Evolutionary conservation across 1,140 invertebrate genomes (phyloP).

Genomic region (Drosophila pruinosa): DNA sequence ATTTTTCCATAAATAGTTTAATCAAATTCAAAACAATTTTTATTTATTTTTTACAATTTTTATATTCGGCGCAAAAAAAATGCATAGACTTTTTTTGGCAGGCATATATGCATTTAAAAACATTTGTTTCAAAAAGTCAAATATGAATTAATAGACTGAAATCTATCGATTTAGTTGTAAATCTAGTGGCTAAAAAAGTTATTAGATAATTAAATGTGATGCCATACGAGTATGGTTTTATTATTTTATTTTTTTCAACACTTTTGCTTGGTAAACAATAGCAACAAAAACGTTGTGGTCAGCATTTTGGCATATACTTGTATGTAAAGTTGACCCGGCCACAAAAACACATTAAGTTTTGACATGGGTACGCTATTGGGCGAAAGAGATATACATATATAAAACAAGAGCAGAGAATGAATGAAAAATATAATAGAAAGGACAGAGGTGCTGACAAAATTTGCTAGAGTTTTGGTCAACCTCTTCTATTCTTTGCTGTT

Average conservation of each 20-base stretch:
- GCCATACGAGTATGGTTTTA: conserved; percentile 6
- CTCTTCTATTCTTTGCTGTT: conserved; percentile 16
- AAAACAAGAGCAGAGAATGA: background rate
- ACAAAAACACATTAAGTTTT: conserved; percentile 63
- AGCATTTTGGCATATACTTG: conserved; percentile 32
- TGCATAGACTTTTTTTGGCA: too few relatives aligned
- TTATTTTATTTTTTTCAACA: conserved; percentile 1
- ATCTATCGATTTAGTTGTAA: background rate
- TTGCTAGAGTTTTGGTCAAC: conserved; percentile 41
- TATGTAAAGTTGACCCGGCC: conserved; percentile 47
- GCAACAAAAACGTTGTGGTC: conserved; percentile 34
- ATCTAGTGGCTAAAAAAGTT: too few relatives aligned
- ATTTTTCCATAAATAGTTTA: too few relatives aligned
- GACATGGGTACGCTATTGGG: conserved; percentile 64
- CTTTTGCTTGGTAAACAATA: conserved; percentile 9
- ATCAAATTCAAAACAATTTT: too few relatives aligned
- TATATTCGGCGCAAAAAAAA: too few relatives aligned
- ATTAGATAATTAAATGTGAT: conserved; percentile 38
- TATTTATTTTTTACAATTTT: too few relatives aligned
- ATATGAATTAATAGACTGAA: background rate
- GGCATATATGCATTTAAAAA: too few relatives aligned
- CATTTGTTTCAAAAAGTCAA: too few relatives aligned
- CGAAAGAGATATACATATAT: conserved; percentile 9
- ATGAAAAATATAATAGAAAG: background rate
- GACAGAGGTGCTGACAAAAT: conserved; percentile 23